Conservation (phyloP, 2,113 vertebrate species). For the Nannospalax galili region DNA sequence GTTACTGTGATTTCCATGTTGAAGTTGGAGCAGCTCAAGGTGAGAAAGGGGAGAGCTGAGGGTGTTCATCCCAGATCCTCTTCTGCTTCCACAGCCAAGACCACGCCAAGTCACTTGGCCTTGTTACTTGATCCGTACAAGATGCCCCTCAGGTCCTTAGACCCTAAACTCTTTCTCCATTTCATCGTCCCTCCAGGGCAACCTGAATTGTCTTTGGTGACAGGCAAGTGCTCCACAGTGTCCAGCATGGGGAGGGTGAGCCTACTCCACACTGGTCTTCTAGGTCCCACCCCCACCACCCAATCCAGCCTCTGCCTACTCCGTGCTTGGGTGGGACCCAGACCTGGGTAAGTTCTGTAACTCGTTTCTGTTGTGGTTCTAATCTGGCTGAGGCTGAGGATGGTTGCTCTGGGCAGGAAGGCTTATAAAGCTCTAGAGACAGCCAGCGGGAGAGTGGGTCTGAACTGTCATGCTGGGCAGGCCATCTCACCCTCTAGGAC, state of each 20-base stretch:
- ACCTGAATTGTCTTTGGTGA: not conserved
- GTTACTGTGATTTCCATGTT: not conserved
- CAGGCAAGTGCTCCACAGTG: fast-evolving
- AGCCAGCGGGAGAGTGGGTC: not conserved
- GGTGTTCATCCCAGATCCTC: not conserved
- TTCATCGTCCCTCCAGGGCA: not conserved
- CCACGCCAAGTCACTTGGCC: not conserved
- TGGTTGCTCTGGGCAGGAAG: not conserved
- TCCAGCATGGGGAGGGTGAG: fast-evolving
- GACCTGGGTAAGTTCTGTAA: not conserved
- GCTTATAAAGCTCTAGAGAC: not conserved
- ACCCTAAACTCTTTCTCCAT: not conserved
- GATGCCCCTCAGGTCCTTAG: not conserved
- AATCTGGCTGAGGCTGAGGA: not conserved
- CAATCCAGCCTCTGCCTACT: not conserved
- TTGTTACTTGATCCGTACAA: not conserved
- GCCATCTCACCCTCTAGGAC: not conserved
- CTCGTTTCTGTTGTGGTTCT: not conserved
- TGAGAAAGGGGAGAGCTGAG: not conserved
- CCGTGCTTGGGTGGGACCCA: not conserved
- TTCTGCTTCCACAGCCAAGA: too few relatives aligned
- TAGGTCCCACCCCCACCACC: fast-evolving
- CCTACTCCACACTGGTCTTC: not conserved
- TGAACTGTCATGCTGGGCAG: fast-evolving
- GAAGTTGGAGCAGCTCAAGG: not conserved